Conservation (phyloP, 92 coral and sea anemone species). For the Epizoanthus ramosus region DNA sequence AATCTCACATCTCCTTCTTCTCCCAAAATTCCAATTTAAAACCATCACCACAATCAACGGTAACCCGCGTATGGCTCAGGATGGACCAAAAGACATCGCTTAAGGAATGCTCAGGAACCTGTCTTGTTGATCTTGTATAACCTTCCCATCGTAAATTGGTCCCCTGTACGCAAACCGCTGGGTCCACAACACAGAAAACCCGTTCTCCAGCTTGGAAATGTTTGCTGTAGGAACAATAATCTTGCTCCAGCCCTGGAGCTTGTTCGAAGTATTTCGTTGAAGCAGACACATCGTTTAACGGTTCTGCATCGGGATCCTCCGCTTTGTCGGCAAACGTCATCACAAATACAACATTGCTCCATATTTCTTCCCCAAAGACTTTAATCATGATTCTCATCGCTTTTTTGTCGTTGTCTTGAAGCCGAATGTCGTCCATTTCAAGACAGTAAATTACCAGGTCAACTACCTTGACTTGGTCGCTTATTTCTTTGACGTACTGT, state of each 20-base stretch:
- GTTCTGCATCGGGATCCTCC: slow-evolving; percentile 44
- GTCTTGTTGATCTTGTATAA: no score
- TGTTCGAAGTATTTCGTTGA: neutral
- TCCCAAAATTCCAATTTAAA: no score
- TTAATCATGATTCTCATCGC: slow-evolving; percentile 30
- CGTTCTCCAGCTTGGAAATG: neutral
- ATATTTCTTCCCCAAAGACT: slow-evolving; percentile 32
- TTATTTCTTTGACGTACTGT: slow-evolving; percentile 19
- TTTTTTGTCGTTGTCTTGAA: slow-evolving; percentile 5
- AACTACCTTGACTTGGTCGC: neutral
- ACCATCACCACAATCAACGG: no score
- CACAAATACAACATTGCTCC: slow-evolving; percentile 45
- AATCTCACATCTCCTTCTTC: no score
- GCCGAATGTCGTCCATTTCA: slow-evolving; percentile 42
- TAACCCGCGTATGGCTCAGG: no score
- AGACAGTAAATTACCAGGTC: slow-evolving; percentile 54
- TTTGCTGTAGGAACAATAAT: slow-evolving; percentile 3
- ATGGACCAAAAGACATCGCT: no score
- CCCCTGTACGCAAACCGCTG: neutral
- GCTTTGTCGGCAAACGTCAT: neutral
- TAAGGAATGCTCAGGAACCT: no score
- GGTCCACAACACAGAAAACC: slow-evolving; percentile 47
- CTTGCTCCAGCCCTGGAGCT: neutral
- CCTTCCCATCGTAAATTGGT: no score
- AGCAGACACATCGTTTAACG: neutral